Base-by-base conservation (phyloP, 2,797 vertebrate species). In the Diplodus sargus region DNA sequence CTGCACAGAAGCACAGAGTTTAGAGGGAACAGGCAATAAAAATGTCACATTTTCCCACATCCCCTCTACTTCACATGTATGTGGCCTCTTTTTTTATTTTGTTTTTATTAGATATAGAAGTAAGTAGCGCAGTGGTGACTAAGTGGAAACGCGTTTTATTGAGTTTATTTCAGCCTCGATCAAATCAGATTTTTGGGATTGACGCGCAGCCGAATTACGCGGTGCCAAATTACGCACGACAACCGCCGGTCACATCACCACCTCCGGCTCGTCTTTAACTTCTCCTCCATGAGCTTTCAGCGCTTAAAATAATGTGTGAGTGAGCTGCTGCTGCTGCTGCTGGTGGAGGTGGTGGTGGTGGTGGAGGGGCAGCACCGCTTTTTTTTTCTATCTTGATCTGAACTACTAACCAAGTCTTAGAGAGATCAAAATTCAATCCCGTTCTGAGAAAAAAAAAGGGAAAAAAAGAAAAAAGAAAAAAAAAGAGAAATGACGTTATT, bases 401-500 rank as follows among this genome's bases (percentile, higher is more conserved):
- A 94, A 93, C 87, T 85, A 88, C 88, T 85, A 89, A 92, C 80
- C 85, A 92, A 93, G 90, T 93, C 93, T 93, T 88, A 90, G 80
- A 89, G 90, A 94, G 94, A 95, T 95, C 94, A 94, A 94, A 95
- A 95, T 92, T 93, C 93, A 91, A 92, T 94, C 92, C 92, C 84
- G 79, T 94, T 94, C 92, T 90, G 90, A 94, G 94, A 94, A 91
- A 91, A 93, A 92, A 89, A 68, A 84, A 88, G 7, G 94, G 94
- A 94, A 91, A 91, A 93, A 92, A 89, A 68, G 6, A 83, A 88
- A 45, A 85, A 61, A 11, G 14, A 92, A 88, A 85, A 61, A 92
- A 88, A 85, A 61, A 85, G 84, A 89, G 96, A 96, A 97, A 98
- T 99, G 97, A 98, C 98, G 97, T 98, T 96, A 97, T 98, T 98